Base-by-base conservation (phyloP, 2,797 vertebrate genomes). In the Discoglossus pictus region DNA sequence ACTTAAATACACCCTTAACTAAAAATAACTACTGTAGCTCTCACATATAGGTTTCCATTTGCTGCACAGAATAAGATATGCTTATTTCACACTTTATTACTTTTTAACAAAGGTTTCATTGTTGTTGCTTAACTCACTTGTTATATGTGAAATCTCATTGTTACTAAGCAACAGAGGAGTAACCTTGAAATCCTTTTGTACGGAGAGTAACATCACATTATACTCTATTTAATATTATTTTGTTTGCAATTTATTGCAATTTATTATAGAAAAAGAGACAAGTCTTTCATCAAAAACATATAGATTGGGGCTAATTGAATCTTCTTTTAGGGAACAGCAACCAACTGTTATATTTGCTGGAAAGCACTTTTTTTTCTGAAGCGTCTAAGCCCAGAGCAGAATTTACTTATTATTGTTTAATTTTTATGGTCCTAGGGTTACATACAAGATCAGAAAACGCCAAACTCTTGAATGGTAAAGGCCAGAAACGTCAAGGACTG, bases 341-440 rank as follows among this genome's bases (percentile, higher is more conserved):
- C 59, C 67, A 70, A 62, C 67, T 70, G 67, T 62, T 70, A 48
- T 55, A 55, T 39, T 63, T 48, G 42, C 13, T 40, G 62, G 31
- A 56, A 25, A 62, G 43, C 58, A 69, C 62, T 62, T 61, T 61
- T 53, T 47, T 47, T 62, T 62, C 21, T 62, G 51, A 63, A 53
- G 42, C 55, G 24, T 63, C 10, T 70, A 46, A 55, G 59, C 59
- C 63, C 56, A 25, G 31, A 68, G 44, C 36, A 43, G 46, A 59
- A 43, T 44, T 47, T 68, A 27, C 65, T 60, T 60, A 21, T 60
- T 60, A 52, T 58, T 13, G 17, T 34, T 39, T 50, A 51, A 40
- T 68, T 67, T 60, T 51, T 52, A 52, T 60, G 36, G 16, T 40
- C 20, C 15, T 6, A 39, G 27, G 16, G n/a, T 48, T 56, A 15